Evolutionary conservation across 2,888 invertebrate species (phyloP).

Genomic region (Octonoba sinensis): DNA sequence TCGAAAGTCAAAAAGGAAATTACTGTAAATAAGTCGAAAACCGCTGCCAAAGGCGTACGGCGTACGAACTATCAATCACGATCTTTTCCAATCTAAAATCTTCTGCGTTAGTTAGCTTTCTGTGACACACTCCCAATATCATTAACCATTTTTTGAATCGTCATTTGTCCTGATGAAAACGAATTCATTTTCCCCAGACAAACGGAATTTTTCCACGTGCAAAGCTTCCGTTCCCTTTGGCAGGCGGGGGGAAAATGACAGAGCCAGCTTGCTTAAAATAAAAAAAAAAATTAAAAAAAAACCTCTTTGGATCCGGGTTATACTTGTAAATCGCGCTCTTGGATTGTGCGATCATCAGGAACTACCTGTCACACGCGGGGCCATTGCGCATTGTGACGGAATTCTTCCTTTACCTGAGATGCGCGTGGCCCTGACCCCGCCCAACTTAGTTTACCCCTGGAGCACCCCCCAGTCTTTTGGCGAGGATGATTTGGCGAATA

Average conservation of each 20-base stretch:
- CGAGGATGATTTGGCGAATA: too few species aligned
- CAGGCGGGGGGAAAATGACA: not conserved
- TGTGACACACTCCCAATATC: constrained; percentile 1
- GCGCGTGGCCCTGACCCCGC: constrained; percentile 89
- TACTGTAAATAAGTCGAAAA: too few species aligned
- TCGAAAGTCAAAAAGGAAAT: too few species aligned
- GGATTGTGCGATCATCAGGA: constrained; percentile 60
- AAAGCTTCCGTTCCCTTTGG: not conserved
- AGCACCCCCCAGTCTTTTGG: too few species aligned
- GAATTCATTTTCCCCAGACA: constrained; percentile 26
- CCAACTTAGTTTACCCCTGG: constrained; percentile 70
- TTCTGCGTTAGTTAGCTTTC: not conserved
- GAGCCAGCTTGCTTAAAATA: too few species aligned
- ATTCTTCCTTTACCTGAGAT: constrained; percentile 31
- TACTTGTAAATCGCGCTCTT: constrained; percentile 41
- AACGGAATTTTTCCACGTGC: constrained; percentile 25
- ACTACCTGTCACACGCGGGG: constrained; percentile 56
- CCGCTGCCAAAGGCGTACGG: not conserved
- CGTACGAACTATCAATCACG: constrained; percentile 1
- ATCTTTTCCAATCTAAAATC: constrained; percentile 2
- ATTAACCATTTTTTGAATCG: constrained; percentile 21
- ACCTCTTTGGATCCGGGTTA: constrained; percentile 57
- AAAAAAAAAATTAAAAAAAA: constrained; percentile 2
- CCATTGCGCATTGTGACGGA: constrained; percentile 61
- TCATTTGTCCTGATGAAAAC: constrained; percentile 34